Percentiles rank a stretch among this genome's conserved stretches.
Evolutionary conservation across 2,113 vertebrate genomes (phyloP).

Genomic region (Chaenogobius annularis): DNA sequence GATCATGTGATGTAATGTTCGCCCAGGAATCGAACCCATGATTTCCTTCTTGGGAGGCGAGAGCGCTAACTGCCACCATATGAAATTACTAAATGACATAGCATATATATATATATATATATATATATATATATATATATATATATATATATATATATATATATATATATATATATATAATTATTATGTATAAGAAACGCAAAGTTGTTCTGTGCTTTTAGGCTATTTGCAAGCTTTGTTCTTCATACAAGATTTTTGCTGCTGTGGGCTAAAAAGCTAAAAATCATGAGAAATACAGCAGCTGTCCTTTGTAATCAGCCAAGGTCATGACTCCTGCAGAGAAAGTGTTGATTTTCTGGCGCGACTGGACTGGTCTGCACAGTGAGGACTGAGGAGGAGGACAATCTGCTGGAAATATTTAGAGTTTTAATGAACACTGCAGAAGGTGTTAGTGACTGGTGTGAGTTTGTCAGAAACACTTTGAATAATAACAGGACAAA

Average conservation of each 20-base stretch:
- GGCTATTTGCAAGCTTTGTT: background rate
- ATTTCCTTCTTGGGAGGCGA: no score
- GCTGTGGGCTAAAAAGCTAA: background rate
- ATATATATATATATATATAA: no score
- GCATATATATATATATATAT: no score
- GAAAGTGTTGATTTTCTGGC: constrained; percentile 11
- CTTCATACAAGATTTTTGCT: constrained; percentile 14
- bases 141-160: no score
- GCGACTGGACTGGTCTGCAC: constrained; percentile 5
- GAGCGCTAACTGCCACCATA: no score
- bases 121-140: no score
- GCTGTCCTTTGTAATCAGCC: background rate
- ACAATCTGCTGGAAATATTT: constrained; percentile 16
- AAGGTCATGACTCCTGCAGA: constrained; percentile 15
- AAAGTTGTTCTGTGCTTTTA: background rate
- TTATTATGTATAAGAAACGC: no score
- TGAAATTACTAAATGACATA: background rate
- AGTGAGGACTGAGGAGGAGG: constrained; percentile 11
- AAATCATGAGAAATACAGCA: background rate
- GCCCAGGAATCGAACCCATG: no score
- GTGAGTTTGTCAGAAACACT: background rate
- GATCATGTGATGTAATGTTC: no score
- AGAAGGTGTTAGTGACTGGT: constrained; percentile 3
- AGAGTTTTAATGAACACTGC: background rate
- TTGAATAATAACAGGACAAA: background rate